A percentile compares a stretch with the other conserved stretches of the same genome.
Conservation (phyloP, 2,113 vertebrate genomes). For the Tor tambroides region DNA sequence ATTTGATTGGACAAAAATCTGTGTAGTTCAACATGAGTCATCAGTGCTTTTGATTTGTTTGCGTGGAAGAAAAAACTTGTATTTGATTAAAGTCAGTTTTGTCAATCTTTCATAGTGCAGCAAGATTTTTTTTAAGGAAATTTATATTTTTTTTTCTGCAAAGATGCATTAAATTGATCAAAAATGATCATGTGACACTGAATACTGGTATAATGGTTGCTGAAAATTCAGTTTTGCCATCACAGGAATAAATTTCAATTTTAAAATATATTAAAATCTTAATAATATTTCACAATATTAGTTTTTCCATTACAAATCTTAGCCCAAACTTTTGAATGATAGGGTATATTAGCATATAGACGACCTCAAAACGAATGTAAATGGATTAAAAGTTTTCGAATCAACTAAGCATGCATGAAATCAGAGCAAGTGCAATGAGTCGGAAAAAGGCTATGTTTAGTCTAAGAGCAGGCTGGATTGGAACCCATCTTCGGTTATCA, state of each 20-base stretch:
- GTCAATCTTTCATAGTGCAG: neutral
- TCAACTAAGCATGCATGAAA: neutral
- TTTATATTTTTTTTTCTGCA: neutral
- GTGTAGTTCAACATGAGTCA: neutral
- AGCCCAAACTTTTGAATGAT: neutral
- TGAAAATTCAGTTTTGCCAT: too few relatives aligned
- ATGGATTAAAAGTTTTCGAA: neutral
- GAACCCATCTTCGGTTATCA: conserved; percentile 12
- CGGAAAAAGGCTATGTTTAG: neutral
- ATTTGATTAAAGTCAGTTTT: neutral
- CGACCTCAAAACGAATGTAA: neutral
- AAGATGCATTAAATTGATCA: neutral
- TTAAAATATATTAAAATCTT: neutral
- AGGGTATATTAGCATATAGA: neutral
- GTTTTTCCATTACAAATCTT: neutral
- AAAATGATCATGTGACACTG: too few relatives aligned
- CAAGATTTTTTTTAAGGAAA: neutral
- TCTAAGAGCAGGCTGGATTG: neutral
- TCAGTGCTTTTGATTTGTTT: neutral
- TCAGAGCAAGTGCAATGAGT: neutral
- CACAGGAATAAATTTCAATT: neutral
- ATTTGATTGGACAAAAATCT: neutral
- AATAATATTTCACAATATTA: neutral
- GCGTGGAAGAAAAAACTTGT: too few relatives aligned
- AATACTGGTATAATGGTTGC: too few relatives aligned